Evolutionary conservation across 1,140 invertebrate species (phyloP), one percentile per base, ranked within the genome.

Genomic region (Planococcus citri): DNA sequence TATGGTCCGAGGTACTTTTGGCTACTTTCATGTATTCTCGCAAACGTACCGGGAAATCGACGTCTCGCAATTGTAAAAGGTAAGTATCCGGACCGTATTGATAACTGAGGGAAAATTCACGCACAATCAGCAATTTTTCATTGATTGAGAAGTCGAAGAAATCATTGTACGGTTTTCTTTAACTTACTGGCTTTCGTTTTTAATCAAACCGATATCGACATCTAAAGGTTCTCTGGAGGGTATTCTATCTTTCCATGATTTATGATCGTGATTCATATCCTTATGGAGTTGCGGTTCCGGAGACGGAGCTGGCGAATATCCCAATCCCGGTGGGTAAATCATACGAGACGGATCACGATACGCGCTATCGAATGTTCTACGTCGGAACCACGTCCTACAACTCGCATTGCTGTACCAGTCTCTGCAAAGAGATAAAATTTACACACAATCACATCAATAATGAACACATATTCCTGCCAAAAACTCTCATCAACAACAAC

Each of bases 31-130:
- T 92, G 77, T 96, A 96, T 78, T 94, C 89, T 61, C 93, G 84
- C 37, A 96, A 81, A 68, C 94, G 82, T 17, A 92, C 88, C 0
- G 94, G 94, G 81, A 97, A 97, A 77, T 90, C 89, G 0, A 92
- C 88, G 78, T 97, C 95, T 37, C 94, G 84, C 17, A 96, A 79
- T 79, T 97, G 94, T 6, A 98, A 81, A 1, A 98, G 81, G 78
- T 97, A 95, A 0, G 95, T 97, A 76, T 98, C 95, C 0, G 94
- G 94, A 0, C 95, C 95, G 80, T 92, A 89, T 80, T 96, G 93
- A 78, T 95, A 95, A 75, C 60, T 64, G 60, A 64, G 24, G 25
- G 24, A 64, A 64, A 14, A 64, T 37, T 37, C 14, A 37, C 14
- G 33, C 14, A 37, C 6, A 37, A 37, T 37, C 33, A 37, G 41